Percentiles rank a stretch among this genome's conserved stretches.
phyloP scores from a whole-genome alignment of 2,113 vertebrate species.

The Glaucidium brasilianum region DNA sequence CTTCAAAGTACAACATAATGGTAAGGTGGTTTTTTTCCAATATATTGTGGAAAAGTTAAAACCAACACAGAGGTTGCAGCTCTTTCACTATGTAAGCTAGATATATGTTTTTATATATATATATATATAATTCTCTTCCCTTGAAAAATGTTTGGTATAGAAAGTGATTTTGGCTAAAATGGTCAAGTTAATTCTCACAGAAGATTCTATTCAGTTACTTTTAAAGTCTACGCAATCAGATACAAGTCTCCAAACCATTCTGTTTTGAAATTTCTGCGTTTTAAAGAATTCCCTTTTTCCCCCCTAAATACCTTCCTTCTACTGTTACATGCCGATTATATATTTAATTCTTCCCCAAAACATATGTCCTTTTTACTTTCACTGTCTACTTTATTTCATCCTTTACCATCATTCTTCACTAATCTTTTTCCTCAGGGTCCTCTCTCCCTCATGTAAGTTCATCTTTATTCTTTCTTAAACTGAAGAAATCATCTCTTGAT shows the following conservation, averaged over 20 bases:
- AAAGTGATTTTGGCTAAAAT: neutral
- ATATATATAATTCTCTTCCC: neutral
- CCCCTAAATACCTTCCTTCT: neutral
- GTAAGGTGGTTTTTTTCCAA: neutral
- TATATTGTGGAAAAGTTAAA: neutral
- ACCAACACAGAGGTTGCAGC: neutral
- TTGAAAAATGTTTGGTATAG: neutral
- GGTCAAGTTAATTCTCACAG: neutral
- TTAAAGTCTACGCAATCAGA: neutral
- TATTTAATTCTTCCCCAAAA: constrained; percentile 9
- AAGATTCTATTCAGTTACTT: neutral
- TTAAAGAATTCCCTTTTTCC: neutral
- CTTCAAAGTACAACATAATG: neutral
- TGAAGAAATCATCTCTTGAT: neutral
- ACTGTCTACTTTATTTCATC: neutral
- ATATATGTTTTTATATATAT: too few relatives aligned
- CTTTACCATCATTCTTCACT: neutral
- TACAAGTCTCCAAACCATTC: neutral
- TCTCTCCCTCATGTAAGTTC: neutral
- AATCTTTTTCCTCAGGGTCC: neutral
- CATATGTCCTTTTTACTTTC: neutral
- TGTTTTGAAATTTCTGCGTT: neutral
- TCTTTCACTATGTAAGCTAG: neutral
- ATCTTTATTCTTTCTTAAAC: constrained; percentile 18
- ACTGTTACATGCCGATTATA: neutral